Evolutionary conservation across 2,113 vertebrate genomes (phyloP), one percentile per base, ranked within the genome.

Genomic region (Sus scrofa): DNA sequence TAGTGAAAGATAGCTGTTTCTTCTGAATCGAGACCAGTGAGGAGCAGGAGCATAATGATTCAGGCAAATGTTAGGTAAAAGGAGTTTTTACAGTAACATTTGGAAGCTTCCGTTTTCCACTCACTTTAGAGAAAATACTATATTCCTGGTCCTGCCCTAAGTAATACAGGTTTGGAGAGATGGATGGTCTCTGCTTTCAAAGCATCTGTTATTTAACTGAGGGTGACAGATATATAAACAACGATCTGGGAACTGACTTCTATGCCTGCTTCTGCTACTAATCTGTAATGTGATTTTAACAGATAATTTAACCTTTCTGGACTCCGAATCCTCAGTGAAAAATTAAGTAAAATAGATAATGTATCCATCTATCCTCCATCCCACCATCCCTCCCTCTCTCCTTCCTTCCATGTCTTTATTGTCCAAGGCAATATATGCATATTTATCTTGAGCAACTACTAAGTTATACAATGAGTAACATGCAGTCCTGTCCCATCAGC

Each of bases 331-430:
- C 52, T 88, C 68, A 74, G 20, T 2, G 65, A 54, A 81, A 95
- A 97, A 89, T 82, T 82, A 92, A 71, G 54, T 34, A 78, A 82
- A 93, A 91, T 54, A 81, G 30, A 34, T 50, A 71, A 86, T 24
- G 24, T 19, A 14, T 50, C 63, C 54, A 65, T 68, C 37, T 32
- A 85, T 24, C 56, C 71, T 78, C 39, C 27, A 13, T 54, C 63
- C 39, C 56, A 44, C 15, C 4, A 1, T 67, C 50, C 27, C 67
- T 37, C 50, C 56, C 13, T 75, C 13, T 26, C 44, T 44, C n/a
- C 13, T 44, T 75, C 56, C n/a, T 74, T 56, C 50, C 24, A 18
- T 39, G 65, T 96, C 73, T 68, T 96, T 4, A 83, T 79, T 73
- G 73, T 91, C 73, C 14, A 34, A 68, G 56, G 34, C 9, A 44